These are phyloP conservation scores for Bacillus rossius DNA, from an alignment of 1,140 invertebrate species.

Conservation along the genomic window DNA sequence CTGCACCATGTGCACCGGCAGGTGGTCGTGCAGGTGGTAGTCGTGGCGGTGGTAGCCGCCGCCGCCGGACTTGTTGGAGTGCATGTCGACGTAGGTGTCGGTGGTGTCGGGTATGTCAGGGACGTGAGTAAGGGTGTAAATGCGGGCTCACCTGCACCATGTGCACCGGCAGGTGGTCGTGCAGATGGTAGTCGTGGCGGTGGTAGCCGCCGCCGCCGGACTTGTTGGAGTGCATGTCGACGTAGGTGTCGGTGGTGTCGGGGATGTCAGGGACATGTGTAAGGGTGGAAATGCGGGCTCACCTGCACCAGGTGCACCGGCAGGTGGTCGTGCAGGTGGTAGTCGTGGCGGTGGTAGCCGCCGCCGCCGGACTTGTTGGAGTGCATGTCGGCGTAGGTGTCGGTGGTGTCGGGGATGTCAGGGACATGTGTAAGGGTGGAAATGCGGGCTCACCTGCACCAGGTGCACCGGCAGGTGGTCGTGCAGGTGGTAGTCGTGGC, in stretches of 20 bases:
- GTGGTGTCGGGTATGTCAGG: no score
- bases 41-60: conserved; percentile 15
- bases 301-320: no score
- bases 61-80: conserved; percentile 16
- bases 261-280: no score
- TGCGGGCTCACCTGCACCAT: no score
- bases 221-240: conserved; percentile 21
- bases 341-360: conserved; percentile 17
- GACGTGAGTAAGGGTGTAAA: no score
- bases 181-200: conserved; percentile 25
- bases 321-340: no score
- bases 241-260: conserved; percentile 30
- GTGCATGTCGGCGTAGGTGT: conserved; percentile 26
- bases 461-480: conserved; percentile 7
- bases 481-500: conserved; percentile 27
- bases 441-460: no score
- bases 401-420: conserved; percentile 31
- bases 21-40: no score
- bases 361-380: conserved; percentile 15
- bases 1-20: no score
- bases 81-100: conserved; percentile 26
- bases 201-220: conserved; percentile 13
- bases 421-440: no score
- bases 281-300: no score
- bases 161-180: no score